Percentiles rank a stretch among this genome's conserved stretches.
Conservation (phyloP, 2,797 vertebrate genomes). For the Spinus olivaceus region DNA sequence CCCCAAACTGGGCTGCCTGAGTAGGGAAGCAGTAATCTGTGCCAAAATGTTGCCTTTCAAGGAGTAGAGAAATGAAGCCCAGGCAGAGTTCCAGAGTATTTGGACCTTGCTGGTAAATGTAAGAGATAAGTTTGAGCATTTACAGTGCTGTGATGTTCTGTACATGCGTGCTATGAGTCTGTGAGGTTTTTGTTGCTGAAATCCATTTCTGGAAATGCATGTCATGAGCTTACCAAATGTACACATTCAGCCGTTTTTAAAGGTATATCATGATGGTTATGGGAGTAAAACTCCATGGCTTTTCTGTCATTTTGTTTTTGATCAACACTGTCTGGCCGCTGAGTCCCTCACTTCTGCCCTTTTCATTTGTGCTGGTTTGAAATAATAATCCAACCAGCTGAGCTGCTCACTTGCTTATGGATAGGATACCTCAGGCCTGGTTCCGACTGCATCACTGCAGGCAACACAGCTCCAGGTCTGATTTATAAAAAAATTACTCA, state of each 20-base stretch:
- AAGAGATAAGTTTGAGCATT: background rate
- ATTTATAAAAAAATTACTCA: background rate
- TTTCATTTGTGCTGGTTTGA: background rate
- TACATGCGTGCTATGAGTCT: rapidly evolving
- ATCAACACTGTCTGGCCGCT: background rate
- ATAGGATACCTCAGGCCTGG: background rate
- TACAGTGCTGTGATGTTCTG: background rate
- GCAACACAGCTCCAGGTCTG: background rate
- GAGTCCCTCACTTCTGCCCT: background rate
- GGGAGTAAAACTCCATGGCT: background rate
- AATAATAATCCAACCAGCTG: background rate
- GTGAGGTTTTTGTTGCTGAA: background rate
- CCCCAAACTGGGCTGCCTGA: background rate
- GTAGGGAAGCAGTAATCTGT: background rate
- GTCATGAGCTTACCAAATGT: background rate
- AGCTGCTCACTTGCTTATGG: background rate
- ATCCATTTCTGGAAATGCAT: background rate
- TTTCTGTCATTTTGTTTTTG: background rate
- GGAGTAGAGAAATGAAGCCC: background rate
- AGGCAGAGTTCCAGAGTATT: background rate
- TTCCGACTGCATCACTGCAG: background rate
- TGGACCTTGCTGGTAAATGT: background rate
- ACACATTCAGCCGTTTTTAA: background rate
- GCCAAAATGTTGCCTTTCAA: background rate
- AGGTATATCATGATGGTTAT: background rate